Evolutionary conservation across 2,113 vertebrate genomes (phyloP).

Genomic region (Ranitomeya variabilis): DNA sequence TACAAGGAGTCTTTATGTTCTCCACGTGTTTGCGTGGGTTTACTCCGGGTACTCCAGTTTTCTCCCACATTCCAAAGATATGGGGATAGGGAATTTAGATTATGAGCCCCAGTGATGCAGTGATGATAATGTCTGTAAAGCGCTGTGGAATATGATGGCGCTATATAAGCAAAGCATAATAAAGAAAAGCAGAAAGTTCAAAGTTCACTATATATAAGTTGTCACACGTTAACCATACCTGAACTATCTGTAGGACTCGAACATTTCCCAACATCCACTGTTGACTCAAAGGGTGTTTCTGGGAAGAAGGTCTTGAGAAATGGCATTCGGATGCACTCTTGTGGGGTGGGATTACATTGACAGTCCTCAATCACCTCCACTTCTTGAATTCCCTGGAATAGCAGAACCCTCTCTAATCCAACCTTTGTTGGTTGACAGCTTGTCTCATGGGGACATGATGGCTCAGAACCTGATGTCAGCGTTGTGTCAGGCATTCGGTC

Average conservation of each 20-base stretch:
- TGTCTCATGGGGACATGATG: slow-evolving; percentile 67
- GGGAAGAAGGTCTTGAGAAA: slow-evolving; percentile 75
- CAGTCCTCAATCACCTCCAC: slow-evolving; percentile 75
- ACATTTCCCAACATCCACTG: slow-evolving; percentile 73
- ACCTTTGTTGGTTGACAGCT: slow-evolving; percentile 68
- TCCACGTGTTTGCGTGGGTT: no score
- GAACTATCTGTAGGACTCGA: slow-evolving; percentile 63
- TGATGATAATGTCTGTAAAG: no score
- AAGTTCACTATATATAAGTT: background rate
- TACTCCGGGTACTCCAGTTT: no score
- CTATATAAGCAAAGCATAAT: no score
- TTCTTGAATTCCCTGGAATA: slow-evolving; percentile 68
- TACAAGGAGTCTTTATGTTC: no score
- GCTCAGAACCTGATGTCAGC: background rate
- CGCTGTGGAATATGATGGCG: no score
- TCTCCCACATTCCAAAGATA: no score
- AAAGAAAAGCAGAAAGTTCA: background rate
- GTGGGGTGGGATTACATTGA: slow-evolving; percentile 69
- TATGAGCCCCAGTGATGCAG: no score
- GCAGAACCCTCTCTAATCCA: slow-evolving; percentile 68
- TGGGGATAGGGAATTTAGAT: no score
- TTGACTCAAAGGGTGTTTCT: slow-evolving; percentile 74
- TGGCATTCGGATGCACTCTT: slow-evolving; percentile 68
- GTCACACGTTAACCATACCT: slow-evolving; percentile 60
- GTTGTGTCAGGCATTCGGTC: background rate